Conservation (phyloP, 2,888 invertebrate species). For the Pardosa pseudoannulata region DNA sequence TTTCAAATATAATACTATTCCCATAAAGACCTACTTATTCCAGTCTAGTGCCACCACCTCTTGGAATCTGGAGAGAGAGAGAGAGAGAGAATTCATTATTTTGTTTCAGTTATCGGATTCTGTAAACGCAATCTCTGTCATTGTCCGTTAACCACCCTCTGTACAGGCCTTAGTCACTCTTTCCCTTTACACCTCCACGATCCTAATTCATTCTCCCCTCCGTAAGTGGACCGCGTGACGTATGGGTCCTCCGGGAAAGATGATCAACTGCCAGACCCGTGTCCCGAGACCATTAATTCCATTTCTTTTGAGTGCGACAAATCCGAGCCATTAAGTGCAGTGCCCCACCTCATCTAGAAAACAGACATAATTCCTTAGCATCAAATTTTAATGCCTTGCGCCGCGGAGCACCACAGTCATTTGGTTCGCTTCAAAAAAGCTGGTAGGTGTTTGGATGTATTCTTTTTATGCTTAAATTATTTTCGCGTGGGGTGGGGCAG, state of each 20-base stretch:
- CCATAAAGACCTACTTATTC: too few relatives aligned
- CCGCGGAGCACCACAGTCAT: constrained; percentile 7
- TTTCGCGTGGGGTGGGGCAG: not conserved
- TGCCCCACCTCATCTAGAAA: constrained; percentile 65
- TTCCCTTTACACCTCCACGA: not conserved
- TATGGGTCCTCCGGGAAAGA: constrained; percentile 61
- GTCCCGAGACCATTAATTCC: constrained; percentile 67
- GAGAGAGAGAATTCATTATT: too few relatives aligned
- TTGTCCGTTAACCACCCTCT: not conserved
- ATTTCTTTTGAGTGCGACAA: constrained; percentile 61
- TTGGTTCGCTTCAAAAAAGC: not conserved
- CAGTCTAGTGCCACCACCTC: too few relatives aligned
- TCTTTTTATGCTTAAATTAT: not conserved
- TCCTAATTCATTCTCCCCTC: constrained; percentile 24
- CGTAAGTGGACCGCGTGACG: constrained; percentile 55
- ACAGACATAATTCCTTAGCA: constrained; percentile 67
- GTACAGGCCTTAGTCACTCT: not conserved
- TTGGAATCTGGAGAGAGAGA: too few relatives aligned
- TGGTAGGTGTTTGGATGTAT: not conserved
- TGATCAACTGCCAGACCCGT: constrained; percentile 68
- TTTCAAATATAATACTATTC: too few relatives aligned
- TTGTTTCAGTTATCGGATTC: too few relatives aligned
- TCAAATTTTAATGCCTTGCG: constrained; percentile 66
- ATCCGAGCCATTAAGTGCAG: constrained; percentile 65
- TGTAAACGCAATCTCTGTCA: not conserved